Evolutionary conservation across 2,888 invertebrate species (phyloP).

Genomic region (Plagodis dolabraria): DNA sequence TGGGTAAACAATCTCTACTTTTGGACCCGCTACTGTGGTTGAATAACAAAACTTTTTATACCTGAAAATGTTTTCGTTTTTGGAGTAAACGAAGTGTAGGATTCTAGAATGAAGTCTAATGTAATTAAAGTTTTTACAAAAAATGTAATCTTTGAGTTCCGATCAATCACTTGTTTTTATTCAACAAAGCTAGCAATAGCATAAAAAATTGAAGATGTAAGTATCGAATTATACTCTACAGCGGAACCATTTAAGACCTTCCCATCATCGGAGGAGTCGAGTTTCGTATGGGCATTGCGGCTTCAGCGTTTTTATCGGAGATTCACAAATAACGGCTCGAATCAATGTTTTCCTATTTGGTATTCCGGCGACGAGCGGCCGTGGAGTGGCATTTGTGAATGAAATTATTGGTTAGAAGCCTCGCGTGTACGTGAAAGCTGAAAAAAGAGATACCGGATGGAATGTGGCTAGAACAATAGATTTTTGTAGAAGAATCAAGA

Average conservation of each 20-base stretch:
- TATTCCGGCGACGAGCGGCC: constrained; percentile 53
- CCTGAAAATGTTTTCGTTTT: too few relatives aligned
- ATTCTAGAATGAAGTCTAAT: too few relatives aligned
- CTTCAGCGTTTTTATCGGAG: constrained; percentile 45
- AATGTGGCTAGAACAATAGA: constrained; percentile 4
- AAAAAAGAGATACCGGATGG: constrained; percentile 11
- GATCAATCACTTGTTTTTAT: too few relatives aligned
- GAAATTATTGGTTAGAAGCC: constrained; percentile 47
- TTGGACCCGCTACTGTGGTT: too few relatives aligned
- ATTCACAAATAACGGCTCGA: constrained; percentile 55
- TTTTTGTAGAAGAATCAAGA: too few relatives aligned
- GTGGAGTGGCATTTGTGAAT: constrained; percentile 51
- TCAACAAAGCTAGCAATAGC: not conserved
- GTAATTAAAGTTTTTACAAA: too few relatives aligned
- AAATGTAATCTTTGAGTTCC: too few relatives aligned
- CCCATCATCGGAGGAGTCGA: constrained; percentile 32
- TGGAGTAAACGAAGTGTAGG: too few relatives aligned
- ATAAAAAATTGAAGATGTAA: constrained; percentile 1
- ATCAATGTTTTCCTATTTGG: constrained; percentile 63
- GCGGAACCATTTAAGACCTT: constrained; percentile 33
- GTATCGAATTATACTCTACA: constrained; percentile 20
- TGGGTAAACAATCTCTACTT: too few relatives aligned
- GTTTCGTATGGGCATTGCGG: constrained; percentile 28
- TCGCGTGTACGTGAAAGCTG: constrained; percentile 8
- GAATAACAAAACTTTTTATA: too few relatives aligned